These are phyloP conservation scores for Tiaroga cobitis DNA, from an alignment of 2,797 vertebrate genomes.

Conservation along the genomic window DNA sequence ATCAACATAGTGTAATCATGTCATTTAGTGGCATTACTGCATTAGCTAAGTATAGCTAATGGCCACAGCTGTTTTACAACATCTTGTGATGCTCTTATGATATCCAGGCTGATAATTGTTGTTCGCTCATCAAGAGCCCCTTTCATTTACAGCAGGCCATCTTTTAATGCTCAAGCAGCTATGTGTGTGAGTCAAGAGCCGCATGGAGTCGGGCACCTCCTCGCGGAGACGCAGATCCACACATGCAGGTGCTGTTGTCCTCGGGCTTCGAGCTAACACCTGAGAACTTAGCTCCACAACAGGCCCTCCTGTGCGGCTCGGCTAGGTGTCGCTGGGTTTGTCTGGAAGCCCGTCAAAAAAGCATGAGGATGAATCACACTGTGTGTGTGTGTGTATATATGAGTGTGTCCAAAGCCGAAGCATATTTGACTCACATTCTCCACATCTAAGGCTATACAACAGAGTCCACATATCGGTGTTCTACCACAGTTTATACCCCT, in stretches of 20 bases:
- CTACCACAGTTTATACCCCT: background rate
- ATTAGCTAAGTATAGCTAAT: conserved; percentile 54
- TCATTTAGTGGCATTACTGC: conserved; percentile 51
- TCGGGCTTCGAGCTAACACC: conserved; percentile 70
- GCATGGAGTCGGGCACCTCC: conserved; percentile 33
- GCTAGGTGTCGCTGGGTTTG: conserved; percentile 69
- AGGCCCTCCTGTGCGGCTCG: conserved; percentile 52
- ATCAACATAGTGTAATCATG: conserved; percentile 48
- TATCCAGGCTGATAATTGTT: conserved; percentile 52
- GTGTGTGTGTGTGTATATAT: background rate
- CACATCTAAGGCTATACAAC: background rate
- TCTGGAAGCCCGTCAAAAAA: conserved; percentile 61
- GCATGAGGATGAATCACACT: conserved; percentile 24
- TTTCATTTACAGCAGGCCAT: conserved; percentile 41
- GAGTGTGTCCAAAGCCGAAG: conserved; percentile 26
- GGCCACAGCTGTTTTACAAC: conserved; percentile 54
- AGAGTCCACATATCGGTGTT: background rate
- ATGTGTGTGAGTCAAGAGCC: conserved; percentile 33
- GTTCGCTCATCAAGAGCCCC: conserved; percentile 44
- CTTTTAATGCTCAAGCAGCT: conserved; percentile 20
- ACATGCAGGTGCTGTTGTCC: conserved; percentile 69
- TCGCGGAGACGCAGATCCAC: conserved; percentile 34
- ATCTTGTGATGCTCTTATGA: conserved; percentile 55
- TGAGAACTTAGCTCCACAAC: conserved; percentile 76
- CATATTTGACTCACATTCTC: background rate